Conservation (phyloP, 1,140 invertebrate species). For the Drosophila teissieri region DNA sequence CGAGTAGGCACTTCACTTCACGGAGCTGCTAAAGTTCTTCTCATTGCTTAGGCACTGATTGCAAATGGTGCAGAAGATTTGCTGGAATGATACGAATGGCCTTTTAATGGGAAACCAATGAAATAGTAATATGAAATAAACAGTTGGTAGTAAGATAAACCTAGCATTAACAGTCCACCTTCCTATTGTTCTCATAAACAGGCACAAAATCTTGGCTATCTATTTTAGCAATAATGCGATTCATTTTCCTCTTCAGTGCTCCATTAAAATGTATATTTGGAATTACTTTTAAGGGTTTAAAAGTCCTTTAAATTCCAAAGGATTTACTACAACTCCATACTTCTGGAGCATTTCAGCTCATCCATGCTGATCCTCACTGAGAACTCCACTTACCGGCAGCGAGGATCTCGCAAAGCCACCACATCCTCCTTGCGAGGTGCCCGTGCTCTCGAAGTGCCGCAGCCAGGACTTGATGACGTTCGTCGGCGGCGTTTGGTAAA, state of each 20-base stretch:
- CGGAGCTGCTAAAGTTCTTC: slow-evolving; percentile 69
- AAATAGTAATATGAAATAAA: background rate
- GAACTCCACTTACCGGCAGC: slow-evolving; percentile 49
- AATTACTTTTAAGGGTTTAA: background rate
- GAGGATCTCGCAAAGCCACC: slow-evolving; percentile 47
- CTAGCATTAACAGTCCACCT: no score
- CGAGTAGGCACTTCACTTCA: no score
- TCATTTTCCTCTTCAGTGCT: no score
- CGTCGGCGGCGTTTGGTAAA: slow-evolving; percentile 73
- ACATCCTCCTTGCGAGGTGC: slow-evolving; percentile 66
- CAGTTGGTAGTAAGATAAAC: no score
- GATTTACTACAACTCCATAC: background rate
- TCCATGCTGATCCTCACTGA: no score
- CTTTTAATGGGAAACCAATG: background rate
- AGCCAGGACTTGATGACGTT: slow-evolving; percentile 80
- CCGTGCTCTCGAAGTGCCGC: slow-evolving; percentile 75
- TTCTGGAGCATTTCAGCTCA: background rate
- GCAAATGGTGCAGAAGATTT: slow-evolving; percentile 78
- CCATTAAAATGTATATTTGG: background rate
- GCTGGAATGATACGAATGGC: slow-evolving; percentile 31
- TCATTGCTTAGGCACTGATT: slow-evolving; percentile 75
- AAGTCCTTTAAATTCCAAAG: no score
- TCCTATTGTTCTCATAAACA: no score
- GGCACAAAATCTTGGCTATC: no score
- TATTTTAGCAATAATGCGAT: no score